Conservation (phyloP, 2,888 invertebrate genomes). For the Gymnocheta viridis region DNA sequence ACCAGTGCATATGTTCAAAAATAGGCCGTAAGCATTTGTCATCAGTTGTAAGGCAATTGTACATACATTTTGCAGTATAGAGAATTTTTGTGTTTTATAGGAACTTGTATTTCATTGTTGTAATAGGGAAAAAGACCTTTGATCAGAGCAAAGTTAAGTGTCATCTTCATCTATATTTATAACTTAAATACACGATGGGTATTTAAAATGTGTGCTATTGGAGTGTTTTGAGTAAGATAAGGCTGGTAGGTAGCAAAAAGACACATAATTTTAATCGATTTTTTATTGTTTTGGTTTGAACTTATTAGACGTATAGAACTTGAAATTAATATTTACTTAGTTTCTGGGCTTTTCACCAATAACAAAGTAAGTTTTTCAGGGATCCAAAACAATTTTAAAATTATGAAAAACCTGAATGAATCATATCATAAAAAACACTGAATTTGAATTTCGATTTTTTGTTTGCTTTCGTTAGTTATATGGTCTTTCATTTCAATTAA, state of each 20-base stretch:
- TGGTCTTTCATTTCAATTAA: too few relatives aligned
- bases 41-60: constrained; percentile 18
- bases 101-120: constrained; percentile 9
- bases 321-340: too few relatives aligned
- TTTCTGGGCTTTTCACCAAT: too few relatives aligned
- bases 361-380: too few relatives aligned
- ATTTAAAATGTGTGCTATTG: too few relatives aligned
- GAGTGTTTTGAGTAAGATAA: neutral
- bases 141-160: constrained; percentile 11
- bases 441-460: too few relatives aligned
- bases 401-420: too few relatives aligned
- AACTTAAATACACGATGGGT: neutral
- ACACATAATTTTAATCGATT: neutral
- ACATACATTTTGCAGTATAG: neutral
- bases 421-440: too few relatives aligned
- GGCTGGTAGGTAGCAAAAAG: neutral
- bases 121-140: constrained; percentile 24
- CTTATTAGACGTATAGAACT: too few relatives aligned
- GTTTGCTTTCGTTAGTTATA: too few relatives aligned
- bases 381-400: too few relatives aligned
- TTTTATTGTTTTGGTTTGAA: neutral
- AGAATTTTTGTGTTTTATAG: neutral
- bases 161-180: neutral
- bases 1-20: constrained; percentile 46
- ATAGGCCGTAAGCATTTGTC: constrained; percentile 66